phyloP scores from a whole-genome alignment of 2,797 vertebrate genomes.

The Phrynocephalus forsythii region DNA sequence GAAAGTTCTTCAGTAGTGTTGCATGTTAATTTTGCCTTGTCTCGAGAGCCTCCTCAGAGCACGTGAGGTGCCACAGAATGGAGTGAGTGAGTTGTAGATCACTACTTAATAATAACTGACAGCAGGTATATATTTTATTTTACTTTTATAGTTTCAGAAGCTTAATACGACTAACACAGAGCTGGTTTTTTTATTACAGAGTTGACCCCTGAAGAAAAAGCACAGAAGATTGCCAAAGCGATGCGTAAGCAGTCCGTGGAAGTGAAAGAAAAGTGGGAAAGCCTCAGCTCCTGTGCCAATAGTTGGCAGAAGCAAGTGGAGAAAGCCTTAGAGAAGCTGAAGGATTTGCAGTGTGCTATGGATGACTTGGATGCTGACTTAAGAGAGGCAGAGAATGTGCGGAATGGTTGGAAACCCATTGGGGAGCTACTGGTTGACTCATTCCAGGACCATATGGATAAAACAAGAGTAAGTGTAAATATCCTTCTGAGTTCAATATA shows the following conservation, averaged over 20 bases:
- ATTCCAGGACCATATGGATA: slow-evolving; percentile 93
- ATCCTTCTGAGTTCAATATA: slow-evolving; percentile 4
- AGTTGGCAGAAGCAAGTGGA: slow-evolving; percentile 95
- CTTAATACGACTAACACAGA: slow-evolving; percentile 1
- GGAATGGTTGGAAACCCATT: slow-evolving; percentile 89
- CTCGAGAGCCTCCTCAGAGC: not conserved
- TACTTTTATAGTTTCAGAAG: slow-evolving; percentile 15
- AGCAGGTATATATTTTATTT: not conserved
- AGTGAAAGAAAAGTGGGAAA: slow-evolving; percentile 94
- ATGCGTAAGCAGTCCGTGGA: slow-evolving; percentile 95
- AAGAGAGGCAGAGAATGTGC: slow-evolving; percentile 86
- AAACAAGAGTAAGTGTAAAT: slow-evolving; percentile 83
- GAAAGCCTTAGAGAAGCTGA: slow-evolving; percentile 89
- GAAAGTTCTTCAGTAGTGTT: not conserved
- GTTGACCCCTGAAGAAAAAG: slow-evolving; percentile 91
- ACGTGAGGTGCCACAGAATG: not conserved
- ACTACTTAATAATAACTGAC: not conserved
- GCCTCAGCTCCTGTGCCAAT: slow-evolving; percentile 82
- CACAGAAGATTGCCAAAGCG: slow-evolving; percentile 89
- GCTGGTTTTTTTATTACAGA: slow-evolving; percentile 75
- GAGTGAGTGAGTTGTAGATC: not conserved
- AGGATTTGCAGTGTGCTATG: slow-evolving; percentile 94
- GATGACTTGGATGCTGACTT: slow-evolving; percentile 91
- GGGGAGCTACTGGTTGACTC: slow-evolving; percentile 95
- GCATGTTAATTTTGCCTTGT: not conserved